These are phyloP conservation scores for Metallyticus violacea DNA, from an alignment of 2,888 invertebrate genomes.

Conservation along the genomic window DNA sequence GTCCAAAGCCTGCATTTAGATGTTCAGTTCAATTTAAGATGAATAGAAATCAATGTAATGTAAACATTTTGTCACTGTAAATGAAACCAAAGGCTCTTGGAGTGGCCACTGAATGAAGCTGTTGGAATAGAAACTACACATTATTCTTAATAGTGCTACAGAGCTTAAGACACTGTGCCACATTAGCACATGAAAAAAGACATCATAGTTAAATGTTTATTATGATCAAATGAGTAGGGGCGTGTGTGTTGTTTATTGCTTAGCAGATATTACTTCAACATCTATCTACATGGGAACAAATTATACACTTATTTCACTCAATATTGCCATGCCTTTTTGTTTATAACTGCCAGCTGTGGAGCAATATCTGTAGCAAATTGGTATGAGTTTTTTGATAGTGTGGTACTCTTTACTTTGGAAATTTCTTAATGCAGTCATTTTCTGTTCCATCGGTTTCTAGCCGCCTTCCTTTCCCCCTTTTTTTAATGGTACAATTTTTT, in stretches of 20 bases:
- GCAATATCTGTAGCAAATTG: not conserved
- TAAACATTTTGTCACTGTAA: not conserved
- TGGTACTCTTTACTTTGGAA: not conserved
- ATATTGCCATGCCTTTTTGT: not conserved
- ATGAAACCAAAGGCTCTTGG: not conserved
- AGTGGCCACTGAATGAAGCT: not conserved
- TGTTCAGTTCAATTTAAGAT: not conserved
- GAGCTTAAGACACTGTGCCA: not conserved
- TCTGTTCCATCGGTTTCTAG: not conserved
- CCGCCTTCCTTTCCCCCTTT: not conserved
- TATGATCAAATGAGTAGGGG: not conserved
- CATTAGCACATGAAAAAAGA: not conserved
- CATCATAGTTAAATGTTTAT: not conserved
- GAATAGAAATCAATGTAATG: not conserved
- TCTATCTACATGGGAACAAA: not conserved
- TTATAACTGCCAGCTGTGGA: not conserved
- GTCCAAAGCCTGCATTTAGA: not conserved
- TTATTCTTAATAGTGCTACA: not conserved
- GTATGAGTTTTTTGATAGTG: not conserved
- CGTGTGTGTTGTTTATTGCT: not conserved
- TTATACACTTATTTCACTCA: not conserved
- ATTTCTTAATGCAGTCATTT: too few species aligned
- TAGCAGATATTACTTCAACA: not conserved
- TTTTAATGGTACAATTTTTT: not conserved
- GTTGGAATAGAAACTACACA: not conserved